Conservation (phyloP, 2,797 vertebrate genomes). For the Vultur gryphus region DNA sequence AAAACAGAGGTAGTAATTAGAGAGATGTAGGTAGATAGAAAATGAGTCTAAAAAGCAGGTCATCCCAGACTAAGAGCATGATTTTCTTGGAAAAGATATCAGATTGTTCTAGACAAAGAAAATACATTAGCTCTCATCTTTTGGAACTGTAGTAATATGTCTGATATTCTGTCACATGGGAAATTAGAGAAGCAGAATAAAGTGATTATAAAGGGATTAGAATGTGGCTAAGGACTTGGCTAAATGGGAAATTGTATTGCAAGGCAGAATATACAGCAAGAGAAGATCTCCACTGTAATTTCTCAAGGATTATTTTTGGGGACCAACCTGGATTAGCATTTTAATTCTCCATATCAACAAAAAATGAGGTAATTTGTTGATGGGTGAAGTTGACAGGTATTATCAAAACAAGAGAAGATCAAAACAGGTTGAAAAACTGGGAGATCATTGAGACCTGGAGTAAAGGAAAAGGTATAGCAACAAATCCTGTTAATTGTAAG, state of each 20-base stretch:
- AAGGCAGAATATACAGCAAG: background rate
- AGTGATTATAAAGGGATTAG: slow-evolving; percentile 68
- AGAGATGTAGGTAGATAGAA: background rate
- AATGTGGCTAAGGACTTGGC: slow-evolving; percentile 43
- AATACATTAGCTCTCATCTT: slow-evolving; percentile 56
- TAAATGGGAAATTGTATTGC: slow-evolving; percentile 55
- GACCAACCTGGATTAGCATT: slow-evolving; percentile 36
- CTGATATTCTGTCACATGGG: slow-evolving; percentile 65
- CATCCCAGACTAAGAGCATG: background rate
- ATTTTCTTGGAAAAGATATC: slow-evolving; percentile 47
- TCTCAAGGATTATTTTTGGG: slow-evolving; percentile 56
- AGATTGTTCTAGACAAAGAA: slow-evolving; percentile 58
- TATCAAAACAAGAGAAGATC: background rate
- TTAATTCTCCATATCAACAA: slow-evolving; percentile 3
- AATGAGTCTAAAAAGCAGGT: slow-evolving; percentile 16
- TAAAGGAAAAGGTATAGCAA: background rate
- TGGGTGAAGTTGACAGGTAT: background rate
- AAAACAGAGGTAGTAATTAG: background rate
- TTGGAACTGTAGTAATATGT: slow-evolving; percentile 52
- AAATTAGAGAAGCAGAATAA: slow-evolving; percentile 63
- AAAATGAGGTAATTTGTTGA: background rate
- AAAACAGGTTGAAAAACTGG: background rate
- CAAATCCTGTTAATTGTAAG: background rate
- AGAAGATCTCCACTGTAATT: slow-evolving; percentile 40
- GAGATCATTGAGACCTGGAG: background rate